Evolutionary conservation across 2,888 invertebrate species (phyloP).

Genomic region (Drosophila emarginata): DNA sequence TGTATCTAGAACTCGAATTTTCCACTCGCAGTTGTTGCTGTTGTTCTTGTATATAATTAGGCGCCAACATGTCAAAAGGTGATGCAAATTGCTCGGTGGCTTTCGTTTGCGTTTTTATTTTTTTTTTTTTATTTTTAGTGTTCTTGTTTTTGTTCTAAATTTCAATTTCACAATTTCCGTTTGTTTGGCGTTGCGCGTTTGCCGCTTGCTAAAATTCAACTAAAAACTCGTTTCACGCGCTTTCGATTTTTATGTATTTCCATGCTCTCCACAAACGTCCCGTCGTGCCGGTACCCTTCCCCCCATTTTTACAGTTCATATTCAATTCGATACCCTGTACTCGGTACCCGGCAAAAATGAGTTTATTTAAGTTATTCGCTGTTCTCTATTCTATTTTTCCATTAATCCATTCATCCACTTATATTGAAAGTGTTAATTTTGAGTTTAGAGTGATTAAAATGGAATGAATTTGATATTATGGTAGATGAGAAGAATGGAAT

Average conservation of each 20-base stretch:
- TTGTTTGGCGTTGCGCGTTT: constrained; percentile 54
- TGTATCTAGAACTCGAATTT: constrained; percentile 1
- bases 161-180: constrained; percentile 37
- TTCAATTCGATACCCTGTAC: constrained; percentile 36
- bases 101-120: constrained; percentile 1
- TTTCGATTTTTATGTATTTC: constrained; percentile 62
- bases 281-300: not conserved
- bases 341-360: not conserved
- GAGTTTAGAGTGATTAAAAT: too few species aligned
- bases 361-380: constrained; percentile 15
- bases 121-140: constrained; percentile 1
- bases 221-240: constrained; percentile 74
- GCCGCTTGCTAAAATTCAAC: constrained; percentile 68
- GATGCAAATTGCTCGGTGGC: constrained; percentile 7
- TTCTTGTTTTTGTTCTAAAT: not conserved
- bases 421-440: too few species aligned
- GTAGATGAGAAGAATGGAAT: too few species aligned
- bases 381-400: not conserved
- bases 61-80: constrained; percentile 52
- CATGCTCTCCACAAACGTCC: constrained; percentile 5
- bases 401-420: too few species aligned
- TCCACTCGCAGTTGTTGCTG: constrained; percentile 13
- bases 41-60: constrained; percentile 36
- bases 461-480: too few species aligned
- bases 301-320: constrained; percentile 26